Evolutionary conservation across 1,140 invertebrate genomes (phyloP), one percentile per base, ranked within the genome.

Genomic region (Cydia fagiglandana): DNA sequence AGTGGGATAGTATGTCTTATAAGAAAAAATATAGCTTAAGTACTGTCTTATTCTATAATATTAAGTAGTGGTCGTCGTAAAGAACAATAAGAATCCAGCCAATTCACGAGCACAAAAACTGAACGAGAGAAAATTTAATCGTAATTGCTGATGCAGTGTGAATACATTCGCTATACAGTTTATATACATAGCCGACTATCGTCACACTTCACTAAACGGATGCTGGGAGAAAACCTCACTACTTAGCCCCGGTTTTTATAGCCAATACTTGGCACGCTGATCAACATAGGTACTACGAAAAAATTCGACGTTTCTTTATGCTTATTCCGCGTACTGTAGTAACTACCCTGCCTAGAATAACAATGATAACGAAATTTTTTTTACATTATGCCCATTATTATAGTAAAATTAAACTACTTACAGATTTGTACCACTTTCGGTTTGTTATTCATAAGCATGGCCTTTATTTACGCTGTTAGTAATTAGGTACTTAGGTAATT

Each of bases 171-270:
- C 17, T 61, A 61, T 56, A 20, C 53, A 41, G 5, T 68, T 15
- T 34, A 28, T 68, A 68, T 34, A 68, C 30, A 68, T n/a, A 38
- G 64, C 64, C 4, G 64, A 34, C 15, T 24, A 70, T 45, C 66
- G 66, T 70, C 66, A 70, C 66, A 70, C 66, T 41, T 45, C 34
- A 70, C 66, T 38, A 74, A 74, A 74, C 73, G 53, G 73, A 74
- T 74, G 73, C 53, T 38, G 73, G 9, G 20, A 74, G 73, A 74
- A 64, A 74, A 53, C 53, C 30, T 41, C 13, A 17, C 45, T 17
- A 56, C 47, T 45, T 45, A 56, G 12, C 50, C 13, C 73, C 56
- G 73, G 56, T 64, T 74, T 74, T 24, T 56, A 30, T 50, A 41
- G 38, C 30, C 53, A 53, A n/a, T 13, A 50, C 30, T 38, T 24